These are phyloP conservation scores for Lordiphosa andalusiaca DNA, from an alignment of 2,888 invertebrate species.

Conservation along the genomic window DNA sequence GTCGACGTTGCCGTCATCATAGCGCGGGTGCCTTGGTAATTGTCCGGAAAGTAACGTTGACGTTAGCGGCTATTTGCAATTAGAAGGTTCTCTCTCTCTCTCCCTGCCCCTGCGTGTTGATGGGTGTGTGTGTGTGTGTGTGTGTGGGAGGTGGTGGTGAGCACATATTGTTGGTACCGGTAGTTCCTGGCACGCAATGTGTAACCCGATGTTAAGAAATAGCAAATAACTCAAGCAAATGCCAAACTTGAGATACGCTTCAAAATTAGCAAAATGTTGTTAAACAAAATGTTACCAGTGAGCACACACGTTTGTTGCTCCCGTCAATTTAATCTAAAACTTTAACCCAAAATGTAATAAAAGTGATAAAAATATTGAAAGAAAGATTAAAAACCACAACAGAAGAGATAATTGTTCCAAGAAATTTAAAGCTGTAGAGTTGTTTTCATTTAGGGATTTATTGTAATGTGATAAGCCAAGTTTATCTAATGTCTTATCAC, in stretches of 20 bases:
- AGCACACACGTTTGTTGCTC: too few species aligned
- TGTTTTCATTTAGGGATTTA: too few species aligned
- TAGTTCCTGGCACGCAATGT: slow-evolving; percentile 45
- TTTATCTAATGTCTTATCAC: too few species aligned
- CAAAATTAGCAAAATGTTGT: not conserved
- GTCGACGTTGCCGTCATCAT: slow-evolving; percentile 14
- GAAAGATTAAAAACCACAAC: too few species aligned
- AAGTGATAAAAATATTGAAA: too few species aligned
- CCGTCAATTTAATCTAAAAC: too few species aligned
- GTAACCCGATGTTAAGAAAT: slow-evolving; percentile 40
- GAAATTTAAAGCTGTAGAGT: too few species aligned
- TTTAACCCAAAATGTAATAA: too few species aligned
- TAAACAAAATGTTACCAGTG: too few species aligned
- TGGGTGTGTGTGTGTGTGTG: slow-evolving; percentile 14
- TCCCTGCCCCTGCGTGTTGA: slow-evolving; percentile 35
- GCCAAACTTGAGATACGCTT: slow-evolving; percentile 1
- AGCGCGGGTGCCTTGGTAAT: slow-evolving; percentile 44
- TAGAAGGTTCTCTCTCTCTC: slow-evolving; percentile 13
- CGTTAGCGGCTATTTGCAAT: slow-evolving; percentile 39
- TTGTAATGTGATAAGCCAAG: too few species aligned
- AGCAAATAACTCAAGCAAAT: slow-evolving; percentile 47
- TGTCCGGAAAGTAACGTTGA: slow-evolving; percentile 57
- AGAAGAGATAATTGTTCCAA: too few species aligned
- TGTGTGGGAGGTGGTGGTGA: not conserved
- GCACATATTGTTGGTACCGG: not conserved